phyloP scores from a whole-genome alignment of 1,140 invertebrate genomes.

The Ips typographus region DNA sequence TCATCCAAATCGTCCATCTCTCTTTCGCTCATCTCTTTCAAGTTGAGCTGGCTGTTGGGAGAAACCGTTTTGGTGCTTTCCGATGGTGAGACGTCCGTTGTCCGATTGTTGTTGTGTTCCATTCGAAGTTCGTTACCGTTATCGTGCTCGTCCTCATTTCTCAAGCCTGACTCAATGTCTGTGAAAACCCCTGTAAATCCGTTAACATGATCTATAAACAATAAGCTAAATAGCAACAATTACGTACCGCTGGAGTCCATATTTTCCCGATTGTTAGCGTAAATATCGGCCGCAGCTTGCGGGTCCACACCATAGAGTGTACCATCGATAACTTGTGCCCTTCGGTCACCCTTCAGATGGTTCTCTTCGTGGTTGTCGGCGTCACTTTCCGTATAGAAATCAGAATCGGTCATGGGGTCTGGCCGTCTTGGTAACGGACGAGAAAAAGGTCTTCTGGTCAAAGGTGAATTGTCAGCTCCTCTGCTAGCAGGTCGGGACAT shows the following conservation, averaged over 20 bases:
- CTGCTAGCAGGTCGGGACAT: conserved; percentile 77
- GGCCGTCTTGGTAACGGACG: conserved; percentile 57
- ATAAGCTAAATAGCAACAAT: neutral
- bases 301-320: conserved; percentile 72
- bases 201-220: neutral
- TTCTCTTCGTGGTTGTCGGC: conserved; percentile 77
- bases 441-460: conserved; percentile 49
- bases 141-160: conserved; percentile 44
- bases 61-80: conserved; percentile 50
- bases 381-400: conserved; percentile 86
- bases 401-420: conserved; percentile 85
- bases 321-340: conserved; percentile 79
- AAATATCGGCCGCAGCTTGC: conserved; percentile 53
- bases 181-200: conserved; percentile 64
- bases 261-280: conserved; percentile 59
- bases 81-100: conserved; percentile 48
- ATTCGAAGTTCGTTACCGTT: conserved; percentile 41
- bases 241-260: conserved; percentile 78
- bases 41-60: conserved; percentile 51
- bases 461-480: conserved; percentile 68
- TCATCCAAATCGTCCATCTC: neutral
- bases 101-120: conserved; percentile 37
- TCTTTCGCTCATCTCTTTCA: conserved; percentile 29
- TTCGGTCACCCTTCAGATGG: conserved; percentile 63
- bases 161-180: conserved; percentile 67